A percentile compares a stretch with the other conserved stretches of the same genome.
These are phyloP conservation scores for Danio albolineatus DNA, from an alignment of 2,797 vertebrate species.

Conservation along the genomic window DNA sequence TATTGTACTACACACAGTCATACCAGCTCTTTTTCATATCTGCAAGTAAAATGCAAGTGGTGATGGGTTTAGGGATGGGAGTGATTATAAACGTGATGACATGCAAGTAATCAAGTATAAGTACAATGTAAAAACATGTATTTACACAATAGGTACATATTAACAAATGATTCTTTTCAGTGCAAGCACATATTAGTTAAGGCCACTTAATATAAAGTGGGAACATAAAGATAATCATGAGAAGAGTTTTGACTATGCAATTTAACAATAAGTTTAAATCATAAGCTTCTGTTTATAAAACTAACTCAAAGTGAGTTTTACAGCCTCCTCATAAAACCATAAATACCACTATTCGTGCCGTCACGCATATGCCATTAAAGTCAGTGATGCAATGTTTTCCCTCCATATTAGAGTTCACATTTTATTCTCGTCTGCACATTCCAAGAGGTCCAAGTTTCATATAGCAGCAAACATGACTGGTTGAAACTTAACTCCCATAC, in stretches of 20 bases:
- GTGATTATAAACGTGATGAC: too few relatives aligned
- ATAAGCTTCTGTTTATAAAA: conserved; percentile 46
- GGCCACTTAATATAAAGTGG: too few relatives aligned
- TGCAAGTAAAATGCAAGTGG: too few relatives aligned
- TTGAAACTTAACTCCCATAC: conserved; percentile 42
- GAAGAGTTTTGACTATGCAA: background rate
- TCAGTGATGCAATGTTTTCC: conserved; percentile 39
- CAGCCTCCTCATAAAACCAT: conserved; percentile 69
- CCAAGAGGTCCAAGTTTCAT: conserved; percentile 53
- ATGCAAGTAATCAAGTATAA: too few relatives aligned
- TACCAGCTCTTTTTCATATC: too few relatives aligned
- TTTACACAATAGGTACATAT: too few relatives aligned
- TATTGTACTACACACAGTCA: background rate
- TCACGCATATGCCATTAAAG: conserved; percentile 65
- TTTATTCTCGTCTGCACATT: conserved; percentile 55
- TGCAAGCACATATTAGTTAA: too few relatives aligned
- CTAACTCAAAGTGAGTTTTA: conserved; percentile 61
- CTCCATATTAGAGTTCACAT: conserved; percentile 55
- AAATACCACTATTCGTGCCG: conserved; percentile 67
- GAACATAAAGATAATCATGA: background rate
- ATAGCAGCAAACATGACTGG: conserved; percentile 31
- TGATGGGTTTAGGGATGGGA: too few relatives aligned
- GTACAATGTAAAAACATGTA: too few relatives aligned
- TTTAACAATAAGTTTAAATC: conserved; percentile 21
- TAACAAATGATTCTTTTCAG: too few relatives aligned